Base-by-base conservation (phyloP, 2,888 invertebrate species). In the Lepidochrysops patricia region DNA sequence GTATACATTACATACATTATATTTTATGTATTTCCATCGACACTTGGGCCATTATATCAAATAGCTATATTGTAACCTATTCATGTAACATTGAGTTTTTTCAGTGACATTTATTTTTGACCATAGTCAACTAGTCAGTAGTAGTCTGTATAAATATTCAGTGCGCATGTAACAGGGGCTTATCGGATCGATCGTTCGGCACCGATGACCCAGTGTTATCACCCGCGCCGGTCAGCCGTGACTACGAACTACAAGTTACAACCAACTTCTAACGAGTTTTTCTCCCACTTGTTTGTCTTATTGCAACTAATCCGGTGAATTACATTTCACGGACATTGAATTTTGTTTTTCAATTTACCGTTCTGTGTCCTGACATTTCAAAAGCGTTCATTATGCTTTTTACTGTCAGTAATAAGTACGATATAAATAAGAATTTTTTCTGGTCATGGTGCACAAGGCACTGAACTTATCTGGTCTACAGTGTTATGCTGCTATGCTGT, bases 91-190 rank as follows among this genome's bases (percentile, higher is more conserved):
- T n/a, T n/a, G n/a, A 15, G 12, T 15, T 52, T 29, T 54, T 54
- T 54, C 19, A 29, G 12, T 29, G 54, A 9, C 15, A 37, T 37
- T 37, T 4, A 37, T 13, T 15, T 13, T 19, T 19, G 34, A 32
- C 19, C 50, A 49, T 32, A 72, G 71, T 68, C 70, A 71, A 67
- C 74, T 76, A n/a, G n/a, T n/a, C n/a, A n/a, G n/a, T 75, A 79
- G 74, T 73, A 78, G 79, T 79, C 82, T 72, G 73, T 75, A 78
- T 84, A 82, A 84, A 84, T 84, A 84, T 84, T 82, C 82, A 82
- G 78, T 74, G 74, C 68, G 71, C 75, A 69, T 72, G 72, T 77
- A 76, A 75, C 62, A 63, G 61, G 63, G 65, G 60, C 75, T 81
- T 81, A 64, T 84, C 82, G 83, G 83, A 84, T 84, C 75, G 75